Evolutionary conservation across 2,113 vertebrate species (phyloP).

Genomic region (Corynorhinus townsendii): DNA sequence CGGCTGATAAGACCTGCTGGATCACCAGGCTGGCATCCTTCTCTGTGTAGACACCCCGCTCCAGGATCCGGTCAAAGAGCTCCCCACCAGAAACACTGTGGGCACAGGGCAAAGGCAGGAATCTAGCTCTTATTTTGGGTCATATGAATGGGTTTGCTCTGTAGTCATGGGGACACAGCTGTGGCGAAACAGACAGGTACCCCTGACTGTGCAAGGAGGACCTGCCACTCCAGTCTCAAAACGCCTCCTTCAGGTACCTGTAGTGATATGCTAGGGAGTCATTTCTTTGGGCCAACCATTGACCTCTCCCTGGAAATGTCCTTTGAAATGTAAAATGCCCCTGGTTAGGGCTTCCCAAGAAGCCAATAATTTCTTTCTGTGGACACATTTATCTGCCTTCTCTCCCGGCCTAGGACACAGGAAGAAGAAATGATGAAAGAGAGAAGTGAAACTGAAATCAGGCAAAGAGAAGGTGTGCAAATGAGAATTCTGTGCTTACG

Average conservation of each 20-base stretch:
- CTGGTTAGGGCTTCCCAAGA: not conserved
- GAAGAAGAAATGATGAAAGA: not conserved
- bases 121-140: not conserved
- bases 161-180: not conserved
- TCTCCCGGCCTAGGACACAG: not conserved
- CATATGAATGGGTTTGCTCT: not conserved
- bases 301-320: not conserved
- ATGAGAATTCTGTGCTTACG: not conserved
- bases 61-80: conserved; percentile 94
- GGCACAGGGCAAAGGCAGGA: not conserved
- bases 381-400: not conserved
- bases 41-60: conserved; percentile 92
- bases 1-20: conserved; percentile 91
- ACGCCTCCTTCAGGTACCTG: not conserved
- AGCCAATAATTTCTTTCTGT: not conserved
- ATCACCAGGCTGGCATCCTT: conserved; percentile 93
- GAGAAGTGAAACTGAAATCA: not conserved
- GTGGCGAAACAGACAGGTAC: not conserved
- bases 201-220: too few species aligned
- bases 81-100: conserved; percentile 94
- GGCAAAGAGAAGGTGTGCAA: not conserved
- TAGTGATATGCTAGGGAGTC: not conserved
- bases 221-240: not conserved
- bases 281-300: not conserved
- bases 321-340: not conserved